Percentiles rank a stretch among this genome's conserved stretches.
Evolutionary conservation across 2,113 vertebrate genomes (phyloP).

Genomic region (Fregetta grallaria): DNA sequence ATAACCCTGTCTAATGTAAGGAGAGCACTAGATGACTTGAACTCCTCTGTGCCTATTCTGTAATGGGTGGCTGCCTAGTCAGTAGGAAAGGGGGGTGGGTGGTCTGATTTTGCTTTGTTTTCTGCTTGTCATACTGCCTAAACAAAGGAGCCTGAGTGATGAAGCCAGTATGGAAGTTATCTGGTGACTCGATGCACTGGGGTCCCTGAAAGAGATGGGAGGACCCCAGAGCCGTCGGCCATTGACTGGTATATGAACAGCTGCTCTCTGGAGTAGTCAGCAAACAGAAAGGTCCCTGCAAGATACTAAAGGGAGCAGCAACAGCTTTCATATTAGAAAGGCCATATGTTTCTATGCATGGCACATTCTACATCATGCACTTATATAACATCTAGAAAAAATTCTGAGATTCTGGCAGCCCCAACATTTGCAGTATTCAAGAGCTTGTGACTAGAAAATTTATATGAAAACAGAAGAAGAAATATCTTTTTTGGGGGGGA

Average conservation of each 20-base stretch:
- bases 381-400: neutral
- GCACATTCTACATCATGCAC: neutral
- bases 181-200: neutral
- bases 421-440: neutral
- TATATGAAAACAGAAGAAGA: neutral
- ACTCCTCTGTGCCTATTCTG: neutral
- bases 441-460: neutral
- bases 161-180: neutral
- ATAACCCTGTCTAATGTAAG: neutral
- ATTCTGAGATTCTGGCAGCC: neutral
- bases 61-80: neutral
- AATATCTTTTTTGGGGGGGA: neutral
- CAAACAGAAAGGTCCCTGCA: neutral
- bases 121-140: neutral
- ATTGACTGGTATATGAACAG: neutral
- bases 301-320: neutral
- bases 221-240: rapidly evolving
- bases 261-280: neutral
- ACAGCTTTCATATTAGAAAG: neutral
- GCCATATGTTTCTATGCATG: neutral
- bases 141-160: neutral
- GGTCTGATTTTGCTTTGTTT: neutral
- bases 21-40: neutral
- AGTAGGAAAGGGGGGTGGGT: neutral
- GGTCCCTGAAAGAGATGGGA: neutral